Percentiles rank a stretch among this genome's conserved stretches.
These are phyloP conservation scores for Carcharodon carcharias DNA, from an alignment of 2,797 vertebrate genomes.

Conservation along the genomic window DNA sequence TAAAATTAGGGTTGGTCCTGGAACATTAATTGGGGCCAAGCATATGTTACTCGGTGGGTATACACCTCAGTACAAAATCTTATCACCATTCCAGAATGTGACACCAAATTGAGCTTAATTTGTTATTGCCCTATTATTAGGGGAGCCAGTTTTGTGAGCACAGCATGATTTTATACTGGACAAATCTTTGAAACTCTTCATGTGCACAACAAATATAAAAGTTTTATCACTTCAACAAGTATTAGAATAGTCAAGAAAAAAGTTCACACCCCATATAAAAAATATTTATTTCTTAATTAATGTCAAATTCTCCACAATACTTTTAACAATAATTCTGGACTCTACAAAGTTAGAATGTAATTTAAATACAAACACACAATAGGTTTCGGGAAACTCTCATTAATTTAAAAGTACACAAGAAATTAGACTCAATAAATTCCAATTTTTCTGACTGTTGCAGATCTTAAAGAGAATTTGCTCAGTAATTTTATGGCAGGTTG, in stretches of 20 bases:
- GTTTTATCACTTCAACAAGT: background rate
- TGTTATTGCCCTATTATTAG: background rate
- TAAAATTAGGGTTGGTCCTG: background rate
- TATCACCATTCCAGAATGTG: background rate
- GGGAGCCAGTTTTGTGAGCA: background rate
- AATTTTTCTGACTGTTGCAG: background rate
- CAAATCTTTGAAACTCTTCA: background rate
- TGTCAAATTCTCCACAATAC: background rate
- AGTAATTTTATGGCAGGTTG: background rate
- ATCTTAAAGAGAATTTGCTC: background rate
- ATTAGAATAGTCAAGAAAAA: background rate
- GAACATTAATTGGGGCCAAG: background rate
- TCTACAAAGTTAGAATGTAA: background rate
- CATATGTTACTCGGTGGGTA: background rate
- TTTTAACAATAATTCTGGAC: background rate
- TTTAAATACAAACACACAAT: background rate
- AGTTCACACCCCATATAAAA: background rate
- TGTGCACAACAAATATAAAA: background rate
- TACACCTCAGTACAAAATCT: background rate
- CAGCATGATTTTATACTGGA: background rate
- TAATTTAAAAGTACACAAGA: background rate
- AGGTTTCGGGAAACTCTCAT: background rate
- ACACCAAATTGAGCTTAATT: background rate
- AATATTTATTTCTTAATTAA: background rate
- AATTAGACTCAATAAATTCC: background rate